Conservation (phyloP, 2,797 vertebrate species). For the Brotula barbata region DNA sequence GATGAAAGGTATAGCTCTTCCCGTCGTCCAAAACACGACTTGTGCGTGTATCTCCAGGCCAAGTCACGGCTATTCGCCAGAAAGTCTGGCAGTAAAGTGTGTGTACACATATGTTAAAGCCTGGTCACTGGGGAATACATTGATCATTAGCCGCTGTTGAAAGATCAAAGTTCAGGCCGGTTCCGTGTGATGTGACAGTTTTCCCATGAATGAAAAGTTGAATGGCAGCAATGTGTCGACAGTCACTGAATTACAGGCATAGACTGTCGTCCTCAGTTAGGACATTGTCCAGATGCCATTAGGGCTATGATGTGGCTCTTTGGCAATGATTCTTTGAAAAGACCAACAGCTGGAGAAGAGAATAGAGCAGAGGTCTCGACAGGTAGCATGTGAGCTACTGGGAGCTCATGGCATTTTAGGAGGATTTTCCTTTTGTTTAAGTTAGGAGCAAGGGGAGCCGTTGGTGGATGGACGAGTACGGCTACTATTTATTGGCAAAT, state of each 20-base stretch:
- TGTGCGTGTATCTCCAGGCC: conserved; percentile 1
- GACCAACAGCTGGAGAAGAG: no score
- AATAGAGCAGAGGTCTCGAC: no score
- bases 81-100: neutral
- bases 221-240: conserved; percentile 8
- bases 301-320: conserved; percentile 9
- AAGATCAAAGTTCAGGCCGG: neutral
- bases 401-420: no score
- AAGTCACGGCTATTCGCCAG: neutral
- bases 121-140: neutral
- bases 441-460: no score
- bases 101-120: neutral
- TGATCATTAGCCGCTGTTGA: neutral
- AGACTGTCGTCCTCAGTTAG: conserved; percentile 12
- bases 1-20: conserved; percentile 45
- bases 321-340: neutral
- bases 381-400: no score
- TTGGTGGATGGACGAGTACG: no score
- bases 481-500: no score
- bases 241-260: conserved; percentile 30
- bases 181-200: conserved; percentile 2
- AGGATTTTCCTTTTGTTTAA: no score
- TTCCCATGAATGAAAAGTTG: conserved; percentile 28
- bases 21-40: conserved; percentile 16
- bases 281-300: conserved; percentile 20